These are phyloP conservation scores for Rhynchotus rufescens DNA, from an alignment of 2,797 vertebrate genomes.

Conservation along the genomic window DNA sequence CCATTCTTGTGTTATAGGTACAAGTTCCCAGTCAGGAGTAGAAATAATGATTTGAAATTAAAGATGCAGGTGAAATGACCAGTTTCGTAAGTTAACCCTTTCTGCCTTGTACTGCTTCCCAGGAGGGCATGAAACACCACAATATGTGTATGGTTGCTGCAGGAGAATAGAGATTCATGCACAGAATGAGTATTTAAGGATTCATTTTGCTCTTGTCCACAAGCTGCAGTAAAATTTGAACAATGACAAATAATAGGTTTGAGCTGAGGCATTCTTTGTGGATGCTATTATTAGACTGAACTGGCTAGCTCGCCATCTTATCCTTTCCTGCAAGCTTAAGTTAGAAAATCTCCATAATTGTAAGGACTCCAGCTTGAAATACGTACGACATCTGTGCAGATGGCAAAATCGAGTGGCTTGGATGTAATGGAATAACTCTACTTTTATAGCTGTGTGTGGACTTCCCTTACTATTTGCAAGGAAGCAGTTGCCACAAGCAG, in stretches of 20 bases:
- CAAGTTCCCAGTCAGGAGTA: not conserved
- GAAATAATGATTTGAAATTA: slow-evolving; percentile 48
- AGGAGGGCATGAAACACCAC: not conserved
- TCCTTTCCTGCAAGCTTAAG: not conserved
- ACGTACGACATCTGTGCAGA: not conserved
- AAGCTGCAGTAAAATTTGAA: slow-evolving; percentile 36
- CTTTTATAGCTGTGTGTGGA: not conserved
- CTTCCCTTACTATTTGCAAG: not conserved
- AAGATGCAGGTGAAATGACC: slow-evolving; percentile 28
- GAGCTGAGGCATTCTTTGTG: not conserved
- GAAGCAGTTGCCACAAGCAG: not conserved
- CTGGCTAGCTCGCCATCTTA: not conserved
- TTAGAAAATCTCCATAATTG: slow-evolving; percentile 31
- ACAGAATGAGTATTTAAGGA: not conserved
- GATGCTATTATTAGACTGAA: slow-evolving; percentile 19
- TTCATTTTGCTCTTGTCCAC: slow-evolving; percentile 13
- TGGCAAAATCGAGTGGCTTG: not conserved
- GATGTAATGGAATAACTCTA: not conserved
- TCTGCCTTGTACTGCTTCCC: not conserved
- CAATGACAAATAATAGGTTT: slow-evolving; percentile 35
- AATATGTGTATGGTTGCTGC: not conserved
- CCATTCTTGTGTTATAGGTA: not conserved
- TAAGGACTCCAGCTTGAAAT: not conserved
- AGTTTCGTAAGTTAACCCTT: slow-evolving; percentile 33
- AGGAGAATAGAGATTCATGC: not conserved